Base-by-base conservation (phyloP, 2,113 vertebrate species). In the Hydrochoerus hydrochaeris region DNA sequence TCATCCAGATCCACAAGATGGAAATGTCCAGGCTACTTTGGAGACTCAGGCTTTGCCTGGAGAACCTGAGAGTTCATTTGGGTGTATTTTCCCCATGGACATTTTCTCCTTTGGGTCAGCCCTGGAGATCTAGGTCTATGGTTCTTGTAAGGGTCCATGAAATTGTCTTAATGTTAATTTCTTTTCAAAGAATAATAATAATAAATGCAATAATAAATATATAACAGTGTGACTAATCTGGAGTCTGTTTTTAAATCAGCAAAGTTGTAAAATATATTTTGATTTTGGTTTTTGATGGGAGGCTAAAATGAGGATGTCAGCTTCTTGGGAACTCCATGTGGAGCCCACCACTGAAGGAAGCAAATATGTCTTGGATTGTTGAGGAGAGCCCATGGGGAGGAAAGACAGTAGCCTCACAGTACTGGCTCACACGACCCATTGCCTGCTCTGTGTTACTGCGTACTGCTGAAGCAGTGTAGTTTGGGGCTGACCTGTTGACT, bases 401-500 rank as follows among this genome's bases (percentile, higher is more conserved):
- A n/a, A n/a, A n/a, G n/a, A 3, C n/a, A 11, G 35, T 2, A 26
- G 14, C 35, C 17, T 0, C 6, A 6, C 10, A 24, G 0, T 17
- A 78, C 8, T 24, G 30, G 35, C 46, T n/a, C 41, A 10, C 2
- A 13, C 11, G 14, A 52, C 19, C 28, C 58, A 57, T 44, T 14
- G 28, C 35, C n/a, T 44, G 41, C 5, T 35, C 63, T 22, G 11
- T 20, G 4, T 5, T 9, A 16, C 44, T 30, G 46, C 28, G 69
- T 1, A 22, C 67, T 24, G 24, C 6, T 46, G 77, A 19, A 58
- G 14, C 10, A 3, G 13, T 49, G 20, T 19, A 4, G 19, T 6
- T 4, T 0, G 3, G 85, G 12, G 2, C 0, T 3, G 11, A 7
- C 14, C 16, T 1, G 3, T 2, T 35, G 28, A 3, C 54, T 41